These are phyloP conservation scores for Lacerta viridis DNA, from an alignment of 2,797 vertebrate genomes.

Conservation along the genomic window DNA sequence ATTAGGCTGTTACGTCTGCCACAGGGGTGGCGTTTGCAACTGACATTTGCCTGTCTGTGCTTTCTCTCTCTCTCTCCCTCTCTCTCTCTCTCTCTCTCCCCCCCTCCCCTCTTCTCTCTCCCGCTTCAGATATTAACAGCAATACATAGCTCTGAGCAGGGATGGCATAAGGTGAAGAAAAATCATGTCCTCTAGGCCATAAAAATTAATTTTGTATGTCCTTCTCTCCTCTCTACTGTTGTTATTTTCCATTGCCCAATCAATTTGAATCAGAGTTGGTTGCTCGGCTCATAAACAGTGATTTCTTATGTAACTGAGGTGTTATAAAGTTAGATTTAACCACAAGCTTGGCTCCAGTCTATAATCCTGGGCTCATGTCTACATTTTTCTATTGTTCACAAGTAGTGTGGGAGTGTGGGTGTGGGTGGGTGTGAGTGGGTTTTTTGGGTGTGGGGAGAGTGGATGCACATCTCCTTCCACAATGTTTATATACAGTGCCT, in stretches of 20 bases:
- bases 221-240: conserved; percentile 18
- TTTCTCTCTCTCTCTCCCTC: not conserved
- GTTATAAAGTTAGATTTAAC: conserved; percentile 47
- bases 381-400: not conserved
- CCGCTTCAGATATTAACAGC: not conserved
- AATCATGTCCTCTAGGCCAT: conserved; percentile 23
- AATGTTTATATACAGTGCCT: not conserved
- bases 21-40: not conserved
- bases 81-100: no score
- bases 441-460: not conserved
- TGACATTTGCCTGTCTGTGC: conserved; percentile 4
- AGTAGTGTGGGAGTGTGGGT: not conserved
- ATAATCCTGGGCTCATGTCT: conserved; percentile 14
- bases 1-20: conserved; percentile 4
- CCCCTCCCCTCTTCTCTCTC: not conserved
- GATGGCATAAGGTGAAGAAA: conserved; percentile 19
- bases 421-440: not conserved
- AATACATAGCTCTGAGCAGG: conserved; percentile 1
- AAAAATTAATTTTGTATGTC: conserved; percentile 18
- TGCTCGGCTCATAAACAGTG: not conserved
- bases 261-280: conserved; percentile 32
- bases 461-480: not conserved
- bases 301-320: conserved; percentile 39
- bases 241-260: conserved; percentile 32
- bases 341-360: conserved; percentile 28